Conservation (phyloP, 2,888 invertebrate species). For the Drosophila antonietae region DNA sequence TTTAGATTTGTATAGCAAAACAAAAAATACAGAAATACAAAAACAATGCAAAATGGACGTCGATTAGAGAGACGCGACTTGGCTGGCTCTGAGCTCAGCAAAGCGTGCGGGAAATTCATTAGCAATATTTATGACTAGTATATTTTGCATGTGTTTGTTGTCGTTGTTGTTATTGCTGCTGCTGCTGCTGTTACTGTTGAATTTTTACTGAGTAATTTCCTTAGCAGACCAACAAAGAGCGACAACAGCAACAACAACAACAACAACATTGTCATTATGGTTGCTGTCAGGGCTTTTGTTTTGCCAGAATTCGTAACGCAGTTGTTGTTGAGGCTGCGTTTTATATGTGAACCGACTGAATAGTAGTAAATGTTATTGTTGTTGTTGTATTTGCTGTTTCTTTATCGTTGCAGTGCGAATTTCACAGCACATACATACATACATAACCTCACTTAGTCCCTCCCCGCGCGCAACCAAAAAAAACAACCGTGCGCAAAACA, state of each 20-base stretch:
- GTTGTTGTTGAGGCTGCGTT: slow-evolving; percentile 37
- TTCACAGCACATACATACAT: slow-evolving; percentile 15
- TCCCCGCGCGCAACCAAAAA: too few relatives aligned
- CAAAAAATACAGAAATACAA: neutral
- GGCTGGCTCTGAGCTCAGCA: slow-evolving; percentile 63
- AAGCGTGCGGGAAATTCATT: slow-evolving; percentile 81
- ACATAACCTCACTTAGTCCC: slow-evolving; percentile 10
- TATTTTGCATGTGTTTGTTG: slow-evolving; percentile 29
- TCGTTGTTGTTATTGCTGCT: slow-evolving; percentile 20
- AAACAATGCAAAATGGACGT: slow-evolving; percentile 58
- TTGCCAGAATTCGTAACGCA: slow-evolving; percentile 51
- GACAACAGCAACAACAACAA: neutral
- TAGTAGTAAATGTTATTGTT: slow-evolving; percentile 4
- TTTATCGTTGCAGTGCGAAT: slow-evolving; percentile 43
- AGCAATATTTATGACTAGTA: slow-evolving; percentile 77
- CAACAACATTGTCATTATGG: slow-evolving; percentile 51
- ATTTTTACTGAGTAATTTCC: slow-evolving; percentile 71
- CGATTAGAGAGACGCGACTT: slow-evolving; percentile 52
- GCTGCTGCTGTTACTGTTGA: slow-evolving; percentile 16
- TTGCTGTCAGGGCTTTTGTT: slow-evolving; percentile 54
- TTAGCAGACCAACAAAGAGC: slow-evolving; percentile 45
- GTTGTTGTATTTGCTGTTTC: slow-evolving; percentile 7
- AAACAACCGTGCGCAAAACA: too few relatives aligned
- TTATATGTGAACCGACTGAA: slow-evolving; percentile 42
- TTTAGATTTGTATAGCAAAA: slow-evolving; percentile 8